Evolutionary conservation across 2,113 vertebrate genomes (phyloP).

Genomic region (Calyptomena viridis): DNA sequence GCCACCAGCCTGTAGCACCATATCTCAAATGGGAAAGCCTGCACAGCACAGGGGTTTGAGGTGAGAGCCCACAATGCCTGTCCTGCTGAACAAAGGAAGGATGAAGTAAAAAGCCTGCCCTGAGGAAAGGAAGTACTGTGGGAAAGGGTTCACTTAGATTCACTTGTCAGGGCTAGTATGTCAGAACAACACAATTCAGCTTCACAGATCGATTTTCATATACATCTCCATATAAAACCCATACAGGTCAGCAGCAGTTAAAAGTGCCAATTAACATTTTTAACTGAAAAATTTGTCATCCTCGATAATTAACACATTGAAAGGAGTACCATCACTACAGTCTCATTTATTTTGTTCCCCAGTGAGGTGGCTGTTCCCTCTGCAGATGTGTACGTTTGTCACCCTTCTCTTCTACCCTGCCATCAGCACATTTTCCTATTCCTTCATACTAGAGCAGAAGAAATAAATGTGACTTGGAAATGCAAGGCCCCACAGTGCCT

Average conservation of each 20-base stretch:
- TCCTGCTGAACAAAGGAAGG: fast-evolving
- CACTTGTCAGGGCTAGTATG: too few relatives aligned
- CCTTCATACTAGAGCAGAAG: neutral
- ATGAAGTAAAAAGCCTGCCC: too few relatives aligned
- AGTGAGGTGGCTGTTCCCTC: fast-evolving
- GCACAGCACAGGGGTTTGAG: fast-evolving
- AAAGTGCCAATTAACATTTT: neutral
- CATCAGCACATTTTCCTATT: neutral
- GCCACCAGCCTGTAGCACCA: fast-evolving
- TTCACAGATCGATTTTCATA: neutral
- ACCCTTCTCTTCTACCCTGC: neutral
- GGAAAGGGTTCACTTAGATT: neutral
- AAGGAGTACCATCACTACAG: neutral
- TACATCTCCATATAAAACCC: neutral
- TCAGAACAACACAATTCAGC: neutral
- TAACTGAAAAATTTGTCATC: neutral
- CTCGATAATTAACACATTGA: fast-evolving
- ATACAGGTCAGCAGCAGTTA: neutral
- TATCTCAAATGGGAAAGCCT: neutral
- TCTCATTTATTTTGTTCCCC: neutral
- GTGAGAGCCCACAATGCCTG: fast-evolving
- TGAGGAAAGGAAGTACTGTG: neutral
- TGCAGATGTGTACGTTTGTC: fast-evolving
- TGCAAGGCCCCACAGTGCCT: too few relatives aligned
- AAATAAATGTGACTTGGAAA: too few relatives aligned